phyloP scores from a whole-genome alignment of 92 coral and sea anemone species.

The Isaurus tuberculatus region DNA sequence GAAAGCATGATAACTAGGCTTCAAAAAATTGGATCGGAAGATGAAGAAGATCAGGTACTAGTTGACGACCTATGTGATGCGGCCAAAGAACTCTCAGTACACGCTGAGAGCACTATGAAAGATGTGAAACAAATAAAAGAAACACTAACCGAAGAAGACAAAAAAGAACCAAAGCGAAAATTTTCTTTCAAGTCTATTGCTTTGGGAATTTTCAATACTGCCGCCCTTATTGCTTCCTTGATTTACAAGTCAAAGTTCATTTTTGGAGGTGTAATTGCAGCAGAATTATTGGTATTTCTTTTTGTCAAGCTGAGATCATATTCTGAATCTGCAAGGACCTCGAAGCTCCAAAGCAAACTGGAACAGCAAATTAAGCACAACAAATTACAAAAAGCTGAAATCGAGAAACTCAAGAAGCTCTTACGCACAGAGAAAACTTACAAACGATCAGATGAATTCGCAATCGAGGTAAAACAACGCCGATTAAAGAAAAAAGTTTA shows the following conservation, averaged over 20 bases:
- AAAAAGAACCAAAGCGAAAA: constrained; percentile 39
- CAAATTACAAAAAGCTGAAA: constrained; percentile 67
- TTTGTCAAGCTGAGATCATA: constrained; percentile 40
- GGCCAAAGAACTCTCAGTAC: constrained; percentile 70
- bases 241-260: constrained; percentile 61
- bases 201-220: constrained; percentile 47
- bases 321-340: constrained; percentile 27
- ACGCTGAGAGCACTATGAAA: constrained; percentile 52
- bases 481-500: constrained; percentile 22
- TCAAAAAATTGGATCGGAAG: constrained; percentile 67
- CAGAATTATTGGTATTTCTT: constrained; percentile 56
- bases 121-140: constrained; percentile 35
- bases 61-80: constrained; percentile 73
- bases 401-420: constrained; percentile 75
- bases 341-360: constrained; percentile 59
- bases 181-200: constrained; percentile 55
- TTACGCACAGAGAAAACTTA: constrained; percentile 75
- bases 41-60: constrained; percentile 63
- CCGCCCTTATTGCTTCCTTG: constrained; percentile 63
- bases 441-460: constrained; percentile 81
- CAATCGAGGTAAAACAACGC: constrained; percentile 69
- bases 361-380: constrained; percentile 66
- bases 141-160: constrained; percentile 43
- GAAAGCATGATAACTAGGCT: constrained; percentile 65
- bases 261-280: constrained; percentile 62